Evolutionary conservation across 2,797 vertebrate genomes (phyloP), one percentile per base, ranked within the genome.

Genomic region (Lacerta agilis): DNA sequence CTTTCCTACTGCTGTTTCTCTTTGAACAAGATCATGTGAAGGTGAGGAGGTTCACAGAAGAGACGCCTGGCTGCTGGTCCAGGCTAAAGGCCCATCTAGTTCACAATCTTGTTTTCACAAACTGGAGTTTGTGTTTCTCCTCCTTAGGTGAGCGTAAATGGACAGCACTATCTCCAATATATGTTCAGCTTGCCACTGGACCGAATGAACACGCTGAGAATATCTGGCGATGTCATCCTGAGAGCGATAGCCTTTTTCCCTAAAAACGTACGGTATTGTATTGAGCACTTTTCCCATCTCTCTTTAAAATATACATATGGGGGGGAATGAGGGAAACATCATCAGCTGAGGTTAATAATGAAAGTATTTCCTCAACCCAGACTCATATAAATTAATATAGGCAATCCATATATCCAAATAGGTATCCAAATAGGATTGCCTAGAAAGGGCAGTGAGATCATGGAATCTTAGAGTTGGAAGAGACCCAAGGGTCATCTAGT

Each of bases 1-100:
- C 79, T 36, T 96, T 96, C 91, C 88, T 91, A 69, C n/a, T 95
- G 29, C 91, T 96, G 41, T 95, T 95, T 45, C 93, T 95, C 86
- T 96, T 96, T 67, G 94, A 85, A 38, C 77, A 84, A 0, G 94
- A 96, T 67, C 89, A 90, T 2, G 86, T 95, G 43, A 95, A 96
- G 95, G 95, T 96, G 86, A 95, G 95, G n/a, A 13, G 25, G 17
- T 13, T 33, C n/a, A 23, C n/a, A 27, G 11, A 9, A n/a, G 69
- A n/a, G 69, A 13, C 13, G 3, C 49, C 49, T 55, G 13, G 49
- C 49, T 55, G 3, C 49, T 15, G 13, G 49, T 55, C 49, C 49
- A 55, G 49, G 49, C 49, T 1, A 55, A 55, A 55, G 69, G 15
- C 11, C 11, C n/a, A 29, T 27, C 9, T 10, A 8, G 27, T n/a